Base-by-base conservation (phyloP, 2,888 invertebrate genomes). In the Ochropleura plecta region DNA sequence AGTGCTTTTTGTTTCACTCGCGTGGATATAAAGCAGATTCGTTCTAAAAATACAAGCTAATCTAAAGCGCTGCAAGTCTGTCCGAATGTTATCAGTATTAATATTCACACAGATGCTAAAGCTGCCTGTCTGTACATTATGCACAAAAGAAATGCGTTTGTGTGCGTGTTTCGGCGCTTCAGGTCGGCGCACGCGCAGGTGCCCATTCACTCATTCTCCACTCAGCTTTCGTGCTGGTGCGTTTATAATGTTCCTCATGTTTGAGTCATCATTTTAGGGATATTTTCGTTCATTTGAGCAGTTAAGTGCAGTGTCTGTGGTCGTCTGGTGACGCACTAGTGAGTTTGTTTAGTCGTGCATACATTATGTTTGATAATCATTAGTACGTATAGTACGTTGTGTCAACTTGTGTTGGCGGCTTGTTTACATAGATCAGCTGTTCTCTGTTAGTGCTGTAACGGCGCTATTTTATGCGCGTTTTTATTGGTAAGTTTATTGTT, bases 181-280 rank as follows among this genome's bases (percentile, higher is more conserved):
- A 76, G 79, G 77, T 73, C 78, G 85, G 74, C 79, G 85, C 62
- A 63, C 62, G 83, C 83, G 83, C 86, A 85, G 83, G 86, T 87
- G 78, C 74, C 76, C 53, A 59, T 65, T 81, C 81, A 59, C 67
- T 81, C 81, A 87, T 81, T 83, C 78, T 64, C n/a, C 70, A 81
- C 77, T 78, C 80, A 67, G 78, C 81, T 69, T 81, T 82, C 63
- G 76, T 59, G 76, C 70, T 81, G 70, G 79, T 72, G 53, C 48
- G 73, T 68, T 55, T 75, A 48, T 60, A 68, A 53, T 73, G 53
- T 55, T 64, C 12, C 67, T 53, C 48, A 51, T 53, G 57, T 75
- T 65, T 67, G 75, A 57, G 46, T 63, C 60, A 62, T 75, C 14
- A 71, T 44, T 68, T 82, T 67, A 60, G 46, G 62, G 42, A 60